Percentiles rank a stretch among this genome's conserved stretches.
Evolutionary conservation across 2,113 vertebrate species (phyloP).

Genomic region (Psephotus haematonotus): DNA sequence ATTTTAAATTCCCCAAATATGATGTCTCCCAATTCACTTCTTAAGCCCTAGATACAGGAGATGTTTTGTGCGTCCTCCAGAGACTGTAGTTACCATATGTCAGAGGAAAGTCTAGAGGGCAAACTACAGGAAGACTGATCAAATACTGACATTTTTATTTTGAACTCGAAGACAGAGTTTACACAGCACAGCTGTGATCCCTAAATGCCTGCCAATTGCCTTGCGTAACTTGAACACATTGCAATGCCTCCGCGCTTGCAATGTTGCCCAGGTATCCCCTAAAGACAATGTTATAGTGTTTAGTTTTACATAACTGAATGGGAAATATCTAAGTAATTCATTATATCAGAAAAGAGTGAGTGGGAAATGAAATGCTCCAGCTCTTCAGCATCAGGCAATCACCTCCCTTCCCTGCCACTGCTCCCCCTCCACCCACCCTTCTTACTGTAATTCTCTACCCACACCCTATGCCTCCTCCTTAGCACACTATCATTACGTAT

Average conservation of each 20-base stretch:
- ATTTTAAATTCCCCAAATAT: neutral
- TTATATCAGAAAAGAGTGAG: neutral
- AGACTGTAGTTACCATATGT: neutral
- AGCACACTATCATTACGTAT: neutral
- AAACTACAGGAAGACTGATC: neutral
- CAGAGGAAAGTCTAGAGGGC: neutral
- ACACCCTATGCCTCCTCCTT: neutral
- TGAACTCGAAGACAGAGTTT: neutral
- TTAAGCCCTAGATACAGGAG: neutral
- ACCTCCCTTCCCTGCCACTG: neutral
- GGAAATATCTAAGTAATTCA: neutral
- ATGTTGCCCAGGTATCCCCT: neutral
- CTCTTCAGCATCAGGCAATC: neutral
- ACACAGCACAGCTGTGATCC: conserved; percentile 23
- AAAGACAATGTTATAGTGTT: neutral
- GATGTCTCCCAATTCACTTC: neutral
- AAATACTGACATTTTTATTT: conserved; percentile 22
- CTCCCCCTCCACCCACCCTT: neutral
- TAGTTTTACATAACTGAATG: neutral
- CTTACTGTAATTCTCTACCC: neutral
- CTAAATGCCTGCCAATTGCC: neutral
- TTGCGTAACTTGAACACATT: neutral
- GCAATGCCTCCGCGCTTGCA: neutral
- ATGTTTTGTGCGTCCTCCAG: neutral
- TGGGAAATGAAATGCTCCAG: neutral